A percentile compares a stretch with the other conserved stretches of the same genome.
Evolutionary conservation across 2,113 vertebrate species (phyloP).

Genomic region (Boulengeromyrus knoepffleri): DNA sequence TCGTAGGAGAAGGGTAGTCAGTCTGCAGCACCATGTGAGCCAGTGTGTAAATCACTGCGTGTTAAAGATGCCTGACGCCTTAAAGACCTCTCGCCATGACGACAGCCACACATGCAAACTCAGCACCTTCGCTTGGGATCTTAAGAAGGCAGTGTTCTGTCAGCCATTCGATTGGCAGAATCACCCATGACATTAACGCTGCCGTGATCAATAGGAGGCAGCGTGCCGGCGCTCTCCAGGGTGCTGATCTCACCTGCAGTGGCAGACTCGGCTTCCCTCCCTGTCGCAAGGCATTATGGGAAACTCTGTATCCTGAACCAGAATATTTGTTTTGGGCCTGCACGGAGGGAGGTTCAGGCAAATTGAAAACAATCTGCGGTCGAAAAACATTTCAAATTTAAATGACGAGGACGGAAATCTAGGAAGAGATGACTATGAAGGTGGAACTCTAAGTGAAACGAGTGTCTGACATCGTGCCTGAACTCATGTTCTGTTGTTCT

Average conservation of each 20-base stretch:
- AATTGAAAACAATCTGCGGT: background rate
- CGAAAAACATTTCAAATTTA: background rate
- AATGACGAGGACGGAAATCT: background rate
- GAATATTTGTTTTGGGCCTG: background rate
- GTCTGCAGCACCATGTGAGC: background rate
- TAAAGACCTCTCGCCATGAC: background rate
- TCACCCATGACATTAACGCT: background rate
- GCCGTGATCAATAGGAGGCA: background rate
- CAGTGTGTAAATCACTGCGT: background rate
- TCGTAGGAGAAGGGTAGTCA: background rate
- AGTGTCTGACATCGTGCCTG: background rate
- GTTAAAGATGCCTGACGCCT: background rate
- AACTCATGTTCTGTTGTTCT: background rate
- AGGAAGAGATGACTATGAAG: background rate
- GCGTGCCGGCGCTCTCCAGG: constrained; percentile 29
- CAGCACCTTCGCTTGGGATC: background rate
- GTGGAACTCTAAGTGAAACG: background rate
- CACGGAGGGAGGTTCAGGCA: background rate
- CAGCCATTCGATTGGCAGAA: background rate
- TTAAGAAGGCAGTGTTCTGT: background rate
- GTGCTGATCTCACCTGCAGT: constrained; percentile 35
- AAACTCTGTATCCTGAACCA: background rate
- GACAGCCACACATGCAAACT: background rate
- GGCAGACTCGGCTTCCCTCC: background rate
- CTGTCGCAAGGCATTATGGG: background rate